A percentile compares a stretch with the other conserved stretches of the same genome.
These are phyloP conservation scores for Heteractis magnifica DNA, from an alignment of 92 coral and sea anemone genomes.

Conservation along the genomic window DNA sequence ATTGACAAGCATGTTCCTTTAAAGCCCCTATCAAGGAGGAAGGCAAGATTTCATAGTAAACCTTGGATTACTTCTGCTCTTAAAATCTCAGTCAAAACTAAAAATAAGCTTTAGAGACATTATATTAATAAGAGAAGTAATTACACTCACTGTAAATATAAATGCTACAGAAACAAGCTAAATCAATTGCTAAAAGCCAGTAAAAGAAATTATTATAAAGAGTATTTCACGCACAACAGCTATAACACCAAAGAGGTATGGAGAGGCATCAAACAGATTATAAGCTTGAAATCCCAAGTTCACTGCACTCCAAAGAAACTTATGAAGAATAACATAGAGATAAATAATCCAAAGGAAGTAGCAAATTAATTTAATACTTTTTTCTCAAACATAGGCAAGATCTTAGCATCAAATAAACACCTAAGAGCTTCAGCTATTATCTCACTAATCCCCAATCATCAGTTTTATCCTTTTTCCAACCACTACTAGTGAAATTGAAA, in stretches of 20 bases:
- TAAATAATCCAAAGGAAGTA: not conserved
- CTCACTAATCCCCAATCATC: no score
- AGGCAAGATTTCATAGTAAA: not conserved
- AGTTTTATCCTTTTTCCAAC: no score
- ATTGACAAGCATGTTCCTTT: slow-evolving; percentile 30
- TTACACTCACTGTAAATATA: slow-evolving; percentile 34
- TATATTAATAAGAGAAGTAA: slow-evolving; percentile 22
- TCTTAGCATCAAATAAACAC: no score
- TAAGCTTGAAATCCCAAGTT: slow-evolving; percentile 5
- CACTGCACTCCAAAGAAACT: not conserved
- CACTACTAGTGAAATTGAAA: no score
- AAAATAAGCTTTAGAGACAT: slow-evolving; percentile 50
- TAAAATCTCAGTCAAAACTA: slow-evolving; percentile 38
- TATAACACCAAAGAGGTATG: slow-evolving; percentile 10
- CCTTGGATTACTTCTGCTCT: slow-evolving; percentile 59
- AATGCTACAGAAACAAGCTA: slow-evolving; percentile 47
- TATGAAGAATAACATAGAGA: not conserved
- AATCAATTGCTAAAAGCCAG: slow-evolving; percentile 28
- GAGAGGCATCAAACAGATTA: slow-evolving; percentile 29
- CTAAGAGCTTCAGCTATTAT: no score
- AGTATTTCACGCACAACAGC: slow-evolving; percentile 5
- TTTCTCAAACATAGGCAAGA: slow-evolving; percentile 17
- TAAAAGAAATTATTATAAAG: slow-evolving; percentile 23
- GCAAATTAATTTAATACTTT: slow-evolving; percentile 14
- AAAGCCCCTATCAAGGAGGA: slow-evolving; percentile 31